Conservation (phyloP, 2,888 invertebrate species). For the Spisula solida region DNA sequence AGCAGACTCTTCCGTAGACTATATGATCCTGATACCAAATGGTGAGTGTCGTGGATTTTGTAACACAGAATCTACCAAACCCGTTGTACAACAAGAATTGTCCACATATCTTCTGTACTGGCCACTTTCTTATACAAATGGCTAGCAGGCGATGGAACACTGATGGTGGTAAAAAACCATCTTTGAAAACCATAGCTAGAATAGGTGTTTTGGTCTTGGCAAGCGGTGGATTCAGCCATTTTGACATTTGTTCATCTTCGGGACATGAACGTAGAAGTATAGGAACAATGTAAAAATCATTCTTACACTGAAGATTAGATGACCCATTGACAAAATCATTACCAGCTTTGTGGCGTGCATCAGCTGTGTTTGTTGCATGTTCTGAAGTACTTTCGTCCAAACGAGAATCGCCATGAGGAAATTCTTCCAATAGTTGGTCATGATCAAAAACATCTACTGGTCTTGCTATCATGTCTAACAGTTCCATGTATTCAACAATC, state of each 20-base stretch:
- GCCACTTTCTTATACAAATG: conserved; percentile 57
- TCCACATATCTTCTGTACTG: conserved; percentile 7
- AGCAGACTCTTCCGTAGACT: conserved; percentile 51
- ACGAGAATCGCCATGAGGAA: neutral
- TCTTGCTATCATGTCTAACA: conserved; percentile 60
- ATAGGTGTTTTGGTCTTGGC: conserved; percentile 50
- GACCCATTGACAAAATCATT: neutral
- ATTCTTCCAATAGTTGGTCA: neutral
- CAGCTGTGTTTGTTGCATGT: neutral
- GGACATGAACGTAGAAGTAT: conserved; percentile 41
- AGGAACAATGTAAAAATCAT: conserved; percentile 65
- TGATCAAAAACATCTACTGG: conserved; percentile 27
- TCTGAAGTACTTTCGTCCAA: no score
- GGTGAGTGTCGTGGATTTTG: conserved; percentile 34
- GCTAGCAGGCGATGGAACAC: conserved; percentile 67
- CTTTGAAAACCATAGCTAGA: conserved; percentile 52
- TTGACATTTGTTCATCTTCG: neutral
- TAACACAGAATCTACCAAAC: conserved; percentile 55
- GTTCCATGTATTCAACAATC: conserved; percentile 61
- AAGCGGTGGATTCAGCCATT: conserved; percentile 27
- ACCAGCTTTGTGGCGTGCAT: neutral
- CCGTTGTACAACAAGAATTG: conserved; percentile 55
- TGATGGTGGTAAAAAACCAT: conserved; percentile 64
- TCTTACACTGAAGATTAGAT: neutral
- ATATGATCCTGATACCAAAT: conserved; percentile 63